Conservation (phyloP, 2,113 vertebrate species). For the Stomatorhinus ivindoensis region DNA sequence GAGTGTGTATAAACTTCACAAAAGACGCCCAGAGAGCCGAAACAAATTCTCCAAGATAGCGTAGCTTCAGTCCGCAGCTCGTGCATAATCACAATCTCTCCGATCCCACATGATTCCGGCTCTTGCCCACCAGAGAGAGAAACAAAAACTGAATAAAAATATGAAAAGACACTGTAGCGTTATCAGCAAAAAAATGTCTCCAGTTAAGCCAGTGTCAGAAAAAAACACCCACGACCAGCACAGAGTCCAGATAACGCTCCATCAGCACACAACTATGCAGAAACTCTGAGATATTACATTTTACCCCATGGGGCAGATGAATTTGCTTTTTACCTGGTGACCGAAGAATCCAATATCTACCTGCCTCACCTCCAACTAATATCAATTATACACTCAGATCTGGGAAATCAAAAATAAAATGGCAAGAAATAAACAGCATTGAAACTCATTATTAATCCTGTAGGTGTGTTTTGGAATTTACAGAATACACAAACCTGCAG, state of each 20-base stretch:
- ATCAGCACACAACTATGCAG: conserved; percentile 17
- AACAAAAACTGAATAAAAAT: background rate
- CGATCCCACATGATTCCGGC: background rate
- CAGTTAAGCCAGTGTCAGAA: background rate
- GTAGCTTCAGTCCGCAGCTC: background rate
- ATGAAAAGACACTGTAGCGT: background rate
- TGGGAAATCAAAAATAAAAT: background rate
- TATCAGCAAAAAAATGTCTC: background rate
- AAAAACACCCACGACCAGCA: conserved; percentile 10
- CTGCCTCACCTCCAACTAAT: background rate
- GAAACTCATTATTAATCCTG: background rate
- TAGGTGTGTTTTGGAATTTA: background rate
- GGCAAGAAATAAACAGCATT: background rate
- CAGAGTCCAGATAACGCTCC: conserved; percentile 12
- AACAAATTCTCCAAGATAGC: background rate
- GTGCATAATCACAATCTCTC: background rate
- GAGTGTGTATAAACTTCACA: background rate
- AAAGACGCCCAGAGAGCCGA: background rate
- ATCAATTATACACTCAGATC: background rate
- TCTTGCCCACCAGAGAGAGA: background rate
- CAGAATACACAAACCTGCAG: background rate
- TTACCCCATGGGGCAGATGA: background rate
- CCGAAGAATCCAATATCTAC: background rate
- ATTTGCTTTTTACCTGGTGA: background rate
- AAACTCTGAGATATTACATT: conserved; percentile 17